Base-by-base conservation (phyloP, 2,797 vertebrate species). In the Myoxocephalus aenaeus region DNA sequence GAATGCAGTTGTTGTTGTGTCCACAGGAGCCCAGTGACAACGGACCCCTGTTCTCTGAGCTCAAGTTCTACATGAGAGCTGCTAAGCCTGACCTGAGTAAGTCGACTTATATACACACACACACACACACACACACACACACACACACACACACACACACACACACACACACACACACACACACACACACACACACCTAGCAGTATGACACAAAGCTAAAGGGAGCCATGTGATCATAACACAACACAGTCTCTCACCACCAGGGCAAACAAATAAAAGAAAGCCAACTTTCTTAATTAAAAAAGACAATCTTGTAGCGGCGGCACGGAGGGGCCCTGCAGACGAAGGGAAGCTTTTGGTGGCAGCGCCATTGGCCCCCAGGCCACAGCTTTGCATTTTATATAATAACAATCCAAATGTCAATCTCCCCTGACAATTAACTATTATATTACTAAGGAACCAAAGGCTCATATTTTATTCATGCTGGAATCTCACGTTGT, bases 51-150 rank as follows among this genome's bases (percentile, higher is more conserved):
- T 99, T 99, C 92, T 98, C 96, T 54, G 98, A 99, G 92, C 95
- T 98, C 81, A 97, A 96, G 93, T 98, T 99, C 90, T 99, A 99
- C 95, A 98, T 97, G 96, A 90, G 97, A 95, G 97, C 97, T 84
- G 98, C 98, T 73, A 99, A 98, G 83, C 96, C 97, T 70, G 96
- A 98, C 70, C 94, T 96, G 93, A 99, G 98, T 99, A 96, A 96
- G 97, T 81, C 40, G 25, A 27, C 46, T 70, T 46, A 74, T 83
- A 51, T 44, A 65, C 42, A 58, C 65, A 61, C 50, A 51, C 71
- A 65, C 48, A 42, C 69, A 54, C 65, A 58, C 65, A 61, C 44
- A 46, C 69, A 65, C 48, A 51, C 50, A 65, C 42, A 58, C 65
- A 61, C 50, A 51, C 71, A 65, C 48, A 42, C 69, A 54, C 65